A percentile compares a stretch with the other conserved stretches of the same genome.
phyloP scores from a whole-genome alignment of 2,888 invertebrate species.

The Eulithis testata region DNA sequence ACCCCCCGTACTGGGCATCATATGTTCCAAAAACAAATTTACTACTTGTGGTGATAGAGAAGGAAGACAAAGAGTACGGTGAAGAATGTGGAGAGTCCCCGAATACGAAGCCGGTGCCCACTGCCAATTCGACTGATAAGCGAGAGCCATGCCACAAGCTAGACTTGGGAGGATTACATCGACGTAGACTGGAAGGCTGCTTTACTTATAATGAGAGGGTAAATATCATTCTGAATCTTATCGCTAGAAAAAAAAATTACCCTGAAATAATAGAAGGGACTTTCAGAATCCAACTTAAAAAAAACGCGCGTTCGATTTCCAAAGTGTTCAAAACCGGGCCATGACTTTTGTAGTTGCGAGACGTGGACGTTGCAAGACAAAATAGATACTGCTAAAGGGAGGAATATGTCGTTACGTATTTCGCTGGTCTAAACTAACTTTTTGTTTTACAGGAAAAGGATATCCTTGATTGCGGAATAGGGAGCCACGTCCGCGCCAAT shows the following conservation, averaged over 20 bases:
- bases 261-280: no score
- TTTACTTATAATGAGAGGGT: conserved; percentile 90
- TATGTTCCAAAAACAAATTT: conserved; percentile 91
- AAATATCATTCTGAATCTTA: conserved; percentile 28
- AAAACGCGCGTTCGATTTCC: no score
- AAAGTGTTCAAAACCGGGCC: no score
- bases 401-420: neutral
- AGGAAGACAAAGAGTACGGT: conserved; percentile 49
- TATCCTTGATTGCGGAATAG: conserved; percentile 70
- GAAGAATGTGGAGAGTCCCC: conserved; percentile 81
- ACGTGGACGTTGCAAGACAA: no score
- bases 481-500: conserved; percentile 57
- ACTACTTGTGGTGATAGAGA: conserved; percentile 89
- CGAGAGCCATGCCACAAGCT: conserved; percentile 91
- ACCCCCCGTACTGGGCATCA: conserved; percentile 87
- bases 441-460: conserved; percentile 66
- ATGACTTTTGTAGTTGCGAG: no score
- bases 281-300: no score
- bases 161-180: conserved; percentile 86
- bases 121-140: conserved; percentile 64
- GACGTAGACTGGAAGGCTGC: conserved; percentile 89
- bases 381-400: no score
- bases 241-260: neutral
- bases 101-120: conserved; percentile 82
- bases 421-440: neutral